Evolutionary conservation across 2,797 vertebrate genomes (phyloP), one percentile per base, ranked within the genome.

Genomic region (Meriones psammophilus): DNA sequence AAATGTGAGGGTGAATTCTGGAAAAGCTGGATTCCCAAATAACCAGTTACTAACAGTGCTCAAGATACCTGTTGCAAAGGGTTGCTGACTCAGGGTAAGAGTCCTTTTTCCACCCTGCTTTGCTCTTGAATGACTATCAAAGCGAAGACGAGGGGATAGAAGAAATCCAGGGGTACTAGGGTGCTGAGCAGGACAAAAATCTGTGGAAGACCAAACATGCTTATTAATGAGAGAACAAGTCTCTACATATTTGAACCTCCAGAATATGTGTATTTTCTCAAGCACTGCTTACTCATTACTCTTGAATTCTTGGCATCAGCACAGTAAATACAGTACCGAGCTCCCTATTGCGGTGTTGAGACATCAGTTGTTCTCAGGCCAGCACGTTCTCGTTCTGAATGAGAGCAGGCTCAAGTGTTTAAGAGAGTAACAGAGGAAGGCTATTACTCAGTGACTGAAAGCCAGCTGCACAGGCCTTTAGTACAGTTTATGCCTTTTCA

Each of bases 391-490:
- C 83, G n/a, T 92, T 84, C 22, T 7, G 1, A 92, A 78, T 62
- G 74, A 92, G 92, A 94, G 85, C 92, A 87, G 81, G 36, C 74
- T 46, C 71, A 46, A 83, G n/a, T 84, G 56, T 94, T 76, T 62
- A 91, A 92, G 77, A 91, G 87, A 78, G 93, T 95, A 54, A 93
- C 68, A 89, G 96, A 78, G 88, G 90, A 96, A 94, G 64, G 71
- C 66, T 85, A 39, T 89, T 80, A 92, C 95, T 80, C 74, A 74
- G 64, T 89, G 92, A 97, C 93, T 86, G 78, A 88, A 89, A 96
- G 86, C 88, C 96, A 96, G 90, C 88, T 96, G 90, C 24, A 39
- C 22, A 60, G 94, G 74, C 81, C 93, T 85, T 83, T 22, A 68
- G 89, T 20, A 28, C 66, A 93, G 64, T 95, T 93, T 79, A 66